A percentile compares a stretch with the other conserved stretches of the same genome.
Evolutionary conservation across 2,888 invertebrate genomes (phyloP).

Genomic region (Ditylenchus weischeri): DNA sequence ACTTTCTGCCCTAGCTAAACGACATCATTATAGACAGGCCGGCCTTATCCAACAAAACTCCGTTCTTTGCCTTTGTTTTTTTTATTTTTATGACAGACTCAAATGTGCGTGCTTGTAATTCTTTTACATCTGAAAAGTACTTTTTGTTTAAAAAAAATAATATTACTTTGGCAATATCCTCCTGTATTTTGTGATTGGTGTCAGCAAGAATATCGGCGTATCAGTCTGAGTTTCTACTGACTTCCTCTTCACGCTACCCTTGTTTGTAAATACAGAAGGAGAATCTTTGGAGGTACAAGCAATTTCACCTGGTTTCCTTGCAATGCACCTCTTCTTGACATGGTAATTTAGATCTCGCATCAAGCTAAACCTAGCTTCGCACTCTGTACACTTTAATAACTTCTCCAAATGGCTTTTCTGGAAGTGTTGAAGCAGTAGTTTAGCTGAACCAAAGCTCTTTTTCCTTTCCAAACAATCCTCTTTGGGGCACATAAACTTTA

Average conservation of each 20-base stretch:
- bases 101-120: too few species aligned
- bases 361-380: conserved; percentile 31
- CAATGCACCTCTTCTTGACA: conserved; percentile 26
- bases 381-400: conserved; percentile 19
- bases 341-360: conserved; percentile 41
- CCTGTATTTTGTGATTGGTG: conserved; percentile 4
- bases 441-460: conserved; percentile 18
- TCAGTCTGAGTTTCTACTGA: neutral
- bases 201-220: neutral
- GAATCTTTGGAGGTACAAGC: neutral
- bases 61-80: too few species aligned
- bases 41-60: too few species aligned
- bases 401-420: conserved; percentile 34
- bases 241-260: neutral
- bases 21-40: too few species aligned
- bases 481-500: conserved; percentile 7
- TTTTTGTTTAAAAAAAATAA: neutral
- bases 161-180: conserved; percentile 7
- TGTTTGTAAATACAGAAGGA: neutral
- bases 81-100: too few species aligned
- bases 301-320: neutral
- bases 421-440: conserved; percentile 37
- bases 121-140: too few species aligned
- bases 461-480: conserved; percentile 16
- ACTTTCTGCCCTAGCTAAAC: too few species aligned